Evolutionary conservation across 2,113 vertebrate genomes (phyloP).

Genomic region (Manacus vitellinus): DNA sequence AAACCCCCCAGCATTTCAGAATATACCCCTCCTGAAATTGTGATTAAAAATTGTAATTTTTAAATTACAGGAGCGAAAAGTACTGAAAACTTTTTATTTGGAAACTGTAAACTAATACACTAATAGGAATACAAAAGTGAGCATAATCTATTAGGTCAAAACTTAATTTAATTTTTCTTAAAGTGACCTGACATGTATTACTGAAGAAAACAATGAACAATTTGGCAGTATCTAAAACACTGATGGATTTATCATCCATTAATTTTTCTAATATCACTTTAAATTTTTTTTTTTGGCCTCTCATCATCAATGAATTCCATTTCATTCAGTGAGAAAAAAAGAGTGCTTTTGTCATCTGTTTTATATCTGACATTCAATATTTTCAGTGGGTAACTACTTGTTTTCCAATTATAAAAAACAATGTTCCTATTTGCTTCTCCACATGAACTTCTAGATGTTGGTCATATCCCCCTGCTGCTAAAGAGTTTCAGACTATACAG

Average conservation of each 20-base stretch:
- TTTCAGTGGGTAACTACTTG: background rate
- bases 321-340: background rate
- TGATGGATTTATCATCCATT: background rate
- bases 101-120: background rate
- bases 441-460: background rate
- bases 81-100: background rate
- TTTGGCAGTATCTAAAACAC: background rate
- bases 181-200: background rate
- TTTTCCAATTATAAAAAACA: background rate
- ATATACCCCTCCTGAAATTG: background rate
- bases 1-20: background rate
- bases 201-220: background rate
- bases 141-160: background rate
- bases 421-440: background rate
- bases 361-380: background rate
- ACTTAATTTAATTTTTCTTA: background rate
- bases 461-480: background rate
- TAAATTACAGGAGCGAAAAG: background rate
- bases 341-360: background rate
- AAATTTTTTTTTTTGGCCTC: background rate
- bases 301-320: background rate
- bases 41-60: background rate
- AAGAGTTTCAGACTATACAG: background rate
- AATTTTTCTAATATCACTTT: background rate
- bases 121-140: background rate